Base-by-base conservation (phyloP, 2,888 invertebrate genomes). In the Xestia sexstrigata region DNA sequence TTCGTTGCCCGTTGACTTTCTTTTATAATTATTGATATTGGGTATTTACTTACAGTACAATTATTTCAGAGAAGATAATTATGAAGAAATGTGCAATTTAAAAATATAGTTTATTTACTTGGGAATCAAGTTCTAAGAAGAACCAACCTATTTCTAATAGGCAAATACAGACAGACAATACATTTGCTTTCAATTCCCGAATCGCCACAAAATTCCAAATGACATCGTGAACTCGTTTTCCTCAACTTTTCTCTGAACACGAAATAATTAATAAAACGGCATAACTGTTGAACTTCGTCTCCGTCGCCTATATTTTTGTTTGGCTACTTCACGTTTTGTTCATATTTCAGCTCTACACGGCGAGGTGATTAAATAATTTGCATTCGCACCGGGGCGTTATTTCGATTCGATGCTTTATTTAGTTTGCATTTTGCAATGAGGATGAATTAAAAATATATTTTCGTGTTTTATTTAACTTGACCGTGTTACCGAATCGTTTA, bases 281-380 rank as follows among this genome's bases (percentile, higher is more conserved):
- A 82, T 87, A 88, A 90, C 88, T 87, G 87, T 89, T 87, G 62
- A 80, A 82, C 78, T 85, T 84, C 74, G 69, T 81, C 83, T 70
- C 79, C 45, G 84, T 80, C 79, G 81, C 72, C 83, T 65, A 73
- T 86, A 86, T 82, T 86, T 90, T 90, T 90, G 87, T 89, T 83
- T 87, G 84, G 86, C 82, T 85, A 87, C 89, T 91, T 87, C 83
- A 85, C 89, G 83, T 89, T 88, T 87, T 86, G 75, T 79, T 86
- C 75, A 88, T 87, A 90, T 88, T 88, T 85, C 86, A 80, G 70
- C 74, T 72, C 77, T 88, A 83, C 67, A 80, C 87, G 83, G 85
- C 78, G 82, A 89, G 87, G 89, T 90, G 91, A 93, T 92, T 93
- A 92, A 91, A 91, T 90, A 89, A 92, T 93, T 93, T 91, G 88